Base-by-base conservation (phyloP, 2,888 invertebrate genomes). In the Tyria jacobaeae region DNA sequence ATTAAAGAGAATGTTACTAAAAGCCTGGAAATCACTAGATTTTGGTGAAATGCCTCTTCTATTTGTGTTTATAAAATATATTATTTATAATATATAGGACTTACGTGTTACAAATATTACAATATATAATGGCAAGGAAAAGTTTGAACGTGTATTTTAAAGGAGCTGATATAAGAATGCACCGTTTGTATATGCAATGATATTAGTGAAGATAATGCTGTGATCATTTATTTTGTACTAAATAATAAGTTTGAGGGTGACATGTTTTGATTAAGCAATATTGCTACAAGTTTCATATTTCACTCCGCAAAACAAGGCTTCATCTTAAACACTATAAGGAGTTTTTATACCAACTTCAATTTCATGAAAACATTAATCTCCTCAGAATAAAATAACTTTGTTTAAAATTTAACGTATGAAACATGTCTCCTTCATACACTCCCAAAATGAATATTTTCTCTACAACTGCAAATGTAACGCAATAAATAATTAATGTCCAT, bases 201-300 rank as follows among this genome's bases (percentile, higher is more conserved):
- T 60, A 70, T 66, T 72, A 72, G 64, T 58, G 50, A 57, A 12
- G 56, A 47, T 41, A 65, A 66, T 61, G 35, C 76, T 73, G 76
- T 73, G 73, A 73, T 73, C 72, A 62, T 73, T 72, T 62, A n/a
- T 61, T 72, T 37, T 14, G 35, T 57, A 60, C 35, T 58, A 51
- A 60, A 66, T 59, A 59, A 25, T 17, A 3, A 39, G 48, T 50
- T n/a, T 57, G 41, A 34, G 34, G 57, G 39, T 50, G 31, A 57
- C 41, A 48, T 49, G 49, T 12, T 49, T 37, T 44, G 9, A 4
- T 9, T 48, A 27, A 44, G 2, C n/a, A 37, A n/a, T 10, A 3
- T 17, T n/a, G n/a, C n/a, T n/a, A n/a, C n/a, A n/a, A n/a, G n/a
- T n/a, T n/a, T n/a, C n/a, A n/a, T n/a, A n/a, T n/a, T n/a, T n/a